Percentiles rank a stretch among this genome's conserved stretches.
These are phyloP conservation scores for Drosophila pseudotalamancana DNA, from an alignment of 2,888 invertebrate genomes.

Conservation along the genomic window DNA sequence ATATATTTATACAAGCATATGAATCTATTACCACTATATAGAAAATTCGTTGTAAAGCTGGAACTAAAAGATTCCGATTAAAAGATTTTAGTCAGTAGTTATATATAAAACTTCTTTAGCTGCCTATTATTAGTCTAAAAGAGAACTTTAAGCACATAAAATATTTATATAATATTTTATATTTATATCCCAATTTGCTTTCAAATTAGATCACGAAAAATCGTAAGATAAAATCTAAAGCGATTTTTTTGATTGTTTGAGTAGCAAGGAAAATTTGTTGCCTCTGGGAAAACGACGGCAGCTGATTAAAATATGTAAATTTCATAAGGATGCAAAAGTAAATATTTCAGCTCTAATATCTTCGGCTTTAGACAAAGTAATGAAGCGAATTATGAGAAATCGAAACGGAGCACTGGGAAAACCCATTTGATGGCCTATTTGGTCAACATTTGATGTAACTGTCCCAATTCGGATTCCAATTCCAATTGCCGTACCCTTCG, in stretches of 20 bases:
- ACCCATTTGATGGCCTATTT: constrained; percentile 22
- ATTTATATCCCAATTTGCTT: too few relatives aligned
- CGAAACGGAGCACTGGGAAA: constrained; percentile 12
- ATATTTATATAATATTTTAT: too few relatives aligned
- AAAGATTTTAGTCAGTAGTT: too few relatives aligned
- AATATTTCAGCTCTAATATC: background rate
- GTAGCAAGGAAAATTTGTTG: constrained; percentile 43
- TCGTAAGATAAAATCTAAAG: constrained; percentile 22
- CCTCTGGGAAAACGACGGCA: constrained; percentile 64
- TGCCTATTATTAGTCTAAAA: too few relatives aligned
- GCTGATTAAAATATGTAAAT: constrained; percentile 74
- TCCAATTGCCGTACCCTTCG: constrained; percentile 12
- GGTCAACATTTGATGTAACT: constrained; percentile 23
- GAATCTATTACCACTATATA: too few relatives aligned
- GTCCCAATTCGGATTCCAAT: constrained; percentile 20
- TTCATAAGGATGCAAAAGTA: constrained; percentile 30
- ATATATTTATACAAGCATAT: too few relatives aligned
- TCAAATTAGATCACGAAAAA: constrained; percentile 46
- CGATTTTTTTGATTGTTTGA: constrained; percentile 29
- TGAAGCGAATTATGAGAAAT: constrained; percentile 37
- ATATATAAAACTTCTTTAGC: too few relatives aligned
- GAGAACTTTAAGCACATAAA: too few relatives aligned
- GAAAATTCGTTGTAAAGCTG: too few relatives aligned
- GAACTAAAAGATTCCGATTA: too few relatives aligned
- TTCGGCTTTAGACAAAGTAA: background rate